Conservation (phyloP, 2,888 invertebrate genomes). For the Eupelmus urozonus region DNA sequence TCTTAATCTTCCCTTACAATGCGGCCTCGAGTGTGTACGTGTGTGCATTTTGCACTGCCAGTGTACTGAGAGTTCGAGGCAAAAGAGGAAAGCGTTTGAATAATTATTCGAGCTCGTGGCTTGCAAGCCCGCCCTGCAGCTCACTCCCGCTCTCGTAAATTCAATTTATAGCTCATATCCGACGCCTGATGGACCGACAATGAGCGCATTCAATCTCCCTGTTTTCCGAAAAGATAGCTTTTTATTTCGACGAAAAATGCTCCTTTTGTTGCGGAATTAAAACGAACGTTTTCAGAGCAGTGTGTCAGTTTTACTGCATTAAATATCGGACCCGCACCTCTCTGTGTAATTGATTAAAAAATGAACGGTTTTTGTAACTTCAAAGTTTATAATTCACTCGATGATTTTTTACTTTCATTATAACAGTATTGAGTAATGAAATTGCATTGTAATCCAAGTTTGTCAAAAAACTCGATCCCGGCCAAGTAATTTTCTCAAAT, state of each 20-base stretch:
- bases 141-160: background rate
- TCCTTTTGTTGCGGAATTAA: no score
- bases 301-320: no score
- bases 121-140: background rate
- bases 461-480: no score
- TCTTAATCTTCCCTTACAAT: slow-evolving; percentile 43
- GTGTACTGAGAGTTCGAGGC: background rate
- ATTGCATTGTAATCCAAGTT: no score
- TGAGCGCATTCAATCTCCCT: background rate
- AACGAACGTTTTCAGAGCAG: no score
- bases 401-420: no score
- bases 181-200: background rate
- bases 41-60: background rate
- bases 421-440: no score
- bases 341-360: no score
- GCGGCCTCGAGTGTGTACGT: background rate
- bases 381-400: no score
- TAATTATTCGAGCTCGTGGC: slow-evolving; percentile 6
- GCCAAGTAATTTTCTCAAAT: no score
- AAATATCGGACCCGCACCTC: no score
- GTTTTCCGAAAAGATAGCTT: background rate
- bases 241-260: background rate
- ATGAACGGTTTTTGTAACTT: no score
- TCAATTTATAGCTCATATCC: background rate
- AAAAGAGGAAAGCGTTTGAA: slow-evolving; percentile 25